These are phyloP conservation scores for Toxotes chatareus DNA, from an alignment of 2,113 vertebrate genomes.

Conservation along the genomic window DNA sequence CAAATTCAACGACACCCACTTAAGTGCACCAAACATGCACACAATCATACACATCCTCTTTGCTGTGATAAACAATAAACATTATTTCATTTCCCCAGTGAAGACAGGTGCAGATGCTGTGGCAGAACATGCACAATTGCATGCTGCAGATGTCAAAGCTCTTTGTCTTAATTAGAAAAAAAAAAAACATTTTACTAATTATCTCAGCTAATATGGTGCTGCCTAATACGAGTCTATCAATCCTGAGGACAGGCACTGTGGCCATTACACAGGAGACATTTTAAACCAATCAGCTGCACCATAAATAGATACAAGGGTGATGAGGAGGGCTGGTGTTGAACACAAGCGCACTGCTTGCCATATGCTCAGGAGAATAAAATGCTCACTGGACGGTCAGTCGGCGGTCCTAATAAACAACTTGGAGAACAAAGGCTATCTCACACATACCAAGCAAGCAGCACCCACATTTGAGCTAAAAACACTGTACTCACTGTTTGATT, in stretches of 20 bases:
- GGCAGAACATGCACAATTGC: neutral
- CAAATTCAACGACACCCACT: neutral
- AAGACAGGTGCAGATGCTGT: neutral
- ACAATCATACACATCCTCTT: constrained; percentile 17
- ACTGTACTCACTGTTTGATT: neutral
- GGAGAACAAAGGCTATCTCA: neutral
- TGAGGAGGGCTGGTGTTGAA: neutral
- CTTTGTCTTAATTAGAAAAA: constrained; percentile 15
- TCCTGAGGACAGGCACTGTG: neutral
- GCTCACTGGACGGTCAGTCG: neutral
- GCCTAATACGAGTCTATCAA: neutral
- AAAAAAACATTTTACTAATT: constrained; percentile 24
- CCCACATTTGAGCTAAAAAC: neutral
- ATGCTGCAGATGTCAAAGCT: neutral
- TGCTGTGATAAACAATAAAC: constrained; percentile 5
- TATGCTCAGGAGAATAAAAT: neutral
- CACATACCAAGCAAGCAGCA: neutral
- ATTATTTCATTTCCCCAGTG: neutral
- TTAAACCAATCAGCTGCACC: constrained; percentile 57
- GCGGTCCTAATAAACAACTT: constrained; percentile 9
- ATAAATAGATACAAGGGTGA: constrained; percentile 41
- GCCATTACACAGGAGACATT: constrained; percentile 27
- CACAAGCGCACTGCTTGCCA: neutral
- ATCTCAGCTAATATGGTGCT: constrained; percentile 18
- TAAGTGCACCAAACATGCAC: neutral